Base-by-base conservation (phyloP, 2,888 invertebrate genomes). In the Dynastes hyllus region DNA sequence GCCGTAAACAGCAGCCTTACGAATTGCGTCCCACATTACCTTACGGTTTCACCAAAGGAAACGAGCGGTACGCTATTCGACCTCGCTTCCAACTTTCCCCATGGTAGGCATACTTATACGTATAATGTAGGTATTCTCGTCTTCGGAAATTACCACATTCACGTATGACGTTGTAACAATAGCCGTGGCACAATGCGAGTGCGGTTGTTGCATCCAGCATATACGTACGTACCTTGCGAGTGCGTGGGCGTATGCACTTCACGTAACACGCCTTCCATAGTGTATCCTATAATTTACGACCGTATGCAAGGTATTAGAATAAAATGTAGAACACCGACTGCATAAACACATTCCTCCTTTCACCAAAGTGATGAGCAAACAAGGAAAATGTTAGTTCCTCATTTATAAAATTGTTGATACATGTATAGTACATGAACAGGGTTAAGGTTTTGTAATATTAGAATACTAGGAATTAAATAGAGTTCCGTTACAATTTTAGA, bases 1-100 rank as follows among this genome's bases (percentile, higher is more conserved):
- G 22, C 29, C 29, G 37, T 6, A 37, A 5, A 11, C 29, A 29
- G 16, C 29, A 37, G 65, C 22, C 32, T 65, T 37, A 65, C 37
- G 32, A 65, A 65, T 65, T n/a, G 65, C 32, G 65, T 65, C 32
- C 65, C 65, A 65, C 65, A 65, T 65, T 70, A 70, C 51, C 29
- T 70, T 13, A 70, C 51, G 40, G 51, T 70, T 70, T 29, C 29
- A 53, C 13, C 58, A 22, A 73, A 58, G 73, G 37, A 73, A 40
- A 58, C 73, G 40, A 55, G 29, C 13, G 37, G 37, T 53, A 22
- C n/a, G 67, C 77, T 66, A 65, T 66, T 79, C 78, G 81, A 81
- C 82, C 81, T 81, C 82, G 81, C 81, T 80, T 79, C 78, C 80
- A 83, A 83, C 84, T 84, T 84, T 83, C 83, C 81, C 83, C 81